Evolutionary conservation across 2,113 vertebrate genomes (phyloP), one percentile per base, ranked within the genome.

Genomic region (Thomomys bottae): DNA sequence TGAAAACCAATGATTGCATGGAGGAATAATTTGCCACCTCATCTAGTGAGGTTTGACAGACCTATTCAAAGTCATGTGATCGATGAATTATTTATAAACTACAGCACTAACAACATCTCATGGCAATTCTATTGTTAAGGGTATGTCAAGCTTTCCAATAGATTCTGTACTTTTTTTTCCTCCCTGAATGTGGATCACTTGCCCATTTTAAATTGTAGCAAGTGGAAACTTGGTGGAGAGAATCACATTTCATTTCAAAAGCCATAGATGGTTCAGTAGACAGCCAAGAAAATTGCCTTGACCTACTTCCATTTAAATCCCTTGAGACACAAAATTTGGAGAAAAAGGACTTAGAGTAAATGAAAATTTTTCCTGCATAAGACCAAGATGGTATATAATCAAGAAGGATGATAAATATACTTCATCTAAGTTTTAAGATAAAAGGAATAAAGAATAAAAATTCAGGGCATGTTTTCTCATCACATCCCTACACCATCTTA

Each of bases 21-120:
- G 95, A 94, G 96, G 95, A 96, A 94, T 89, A 91, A 97, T 96
- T 96, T 97, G 92, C 90, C 68, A 97, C 89, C 87, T 96, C 95
- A 95, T 89, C 82, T 64, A 92, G 80, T 85, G 42, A 67, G 94
- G 89, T 94, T 75, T 96, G 96, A 94, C 73, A 92, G 83, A 92
- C 95, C 75, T 94, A 91, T 95, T 96, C 90, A 96, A 96, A 96
- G 70, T 83, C 86, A 85, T 75, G 72, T 84, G 94, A 93, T 87
- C 26, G 12, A 94, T 96, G 88, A 96, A 96, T 97, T 75, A 93
- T 97, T 96, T 91, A 96, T 17, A 4, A 85, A 88, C 76, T 73
- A 66, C 30, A 66, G 36, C 66, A 84, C 64, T 89, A 90, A 93
- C 5, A 90, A 93, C 5, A 21, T 84, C 73, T 92, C 45, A 11